Percentiles rank a stretch among this genome's conserved stretches.
Conservation (phyloP, 2,113 vertebrate genomes). For the Brachypodius melanocephalos region DNA sequence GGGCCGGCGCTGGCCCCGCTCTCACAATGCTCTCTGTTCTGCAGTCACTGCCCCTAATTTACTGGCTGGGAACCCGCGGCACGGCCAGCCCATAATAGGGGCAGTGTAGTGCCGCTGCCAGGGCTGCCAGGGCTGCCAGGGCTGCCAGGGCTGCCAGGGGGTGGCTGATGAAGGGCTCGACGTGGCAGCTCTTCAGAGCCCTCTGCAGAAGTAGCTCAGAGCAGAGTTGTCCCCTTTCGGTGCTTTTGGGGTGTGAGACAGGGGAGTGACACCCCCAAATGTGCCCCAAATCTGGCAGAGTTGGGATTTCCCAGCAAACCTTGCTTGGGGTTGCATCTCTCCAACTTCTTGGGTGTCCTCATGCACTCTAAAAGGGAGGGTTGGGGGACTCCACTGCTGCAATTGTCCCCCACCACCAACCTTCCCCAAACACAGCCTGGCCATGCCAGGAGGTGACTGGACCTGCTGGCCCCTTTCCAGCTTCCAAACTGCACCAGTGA, state of each 20-base stretch:
- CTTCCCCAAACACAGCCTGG: background rate
- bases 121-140: background rate
- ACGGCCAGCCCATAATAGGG: background rate
- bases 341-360: background rate
- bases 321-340: background rate
- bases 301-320: background rate
- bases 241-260: accelerated
- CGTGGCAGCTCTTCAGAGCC: background rate
- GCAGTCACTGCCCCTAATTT: constrained; percentile 61
- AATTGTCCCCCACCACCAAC: accelerated
- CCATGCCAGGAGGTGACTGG: accelerated
- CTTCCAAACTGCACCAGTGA: background rate
- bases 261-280: accelerated
- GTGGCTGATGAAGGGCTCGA: background rate
- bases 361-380: accelerated
- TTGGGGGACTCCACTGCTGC: background rate
- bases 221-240: accelerated
- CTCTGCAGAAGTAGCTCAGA: background rate
- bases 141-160: background rate
- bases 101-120: background rate
- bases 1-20: constrained; percentile 40
- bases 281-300: no score
- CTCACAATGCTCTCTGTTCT: constrained; percentile 56
- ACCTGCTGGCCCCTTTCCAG: background rate
- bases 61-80: constrained; percentile 56